These are phyloP conservation scores for Altica lythri DNA, from an alignment of 2,888 invertebrate genomes.

Conservation along the genomic window DNA sequence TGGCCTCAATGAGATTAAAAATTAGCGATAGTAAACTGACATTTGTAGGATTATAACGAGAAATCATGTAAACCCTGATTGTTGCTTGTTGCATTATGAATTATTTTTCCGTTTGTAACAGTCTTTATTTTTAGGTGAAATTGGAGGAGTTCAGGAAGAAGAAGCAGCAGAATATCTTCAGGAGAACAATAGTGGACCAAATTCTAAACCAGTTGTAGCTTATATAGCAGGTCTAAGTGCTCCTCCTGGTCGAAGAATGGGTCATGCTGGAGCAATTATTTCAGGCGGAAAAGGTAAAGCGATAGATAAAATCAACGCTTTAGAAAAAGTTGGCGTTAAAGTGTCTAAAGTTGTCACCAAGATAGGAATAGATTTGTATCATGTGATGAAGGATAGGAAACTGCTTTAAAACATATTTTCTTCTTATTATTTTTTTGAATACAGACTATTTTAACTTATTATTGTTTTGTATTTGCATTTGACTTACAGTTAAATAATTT, in stretches of 20 bases:
- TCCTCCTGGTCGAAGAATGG: constrained; percentile 97
- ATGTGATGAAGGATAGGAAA: constrained; percentile 25
- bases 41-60: no score
- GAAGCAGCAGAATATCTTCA: constrained; percentile 87
- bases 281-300: constrained; percentile 81
- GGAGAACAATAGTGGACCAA: constrained; percentile 75
- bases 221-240: constrained; percentile 98
- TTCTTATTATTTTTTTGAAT: no score
- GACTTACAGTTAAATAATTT: no score
- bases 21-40: no score
- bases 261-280: constrained; percentile 98
- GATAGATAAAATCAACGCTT: constrained; percentile 40
- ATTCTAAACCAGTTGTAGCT: constrained; percentile 93
- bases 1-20: no score
- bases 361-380: constrained; percentile 38
- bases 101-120: no score
- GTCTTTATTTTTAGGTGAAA: constrained; percentile 63
- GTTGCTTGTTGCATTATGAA: no score
- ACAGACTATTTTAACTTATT: no score
- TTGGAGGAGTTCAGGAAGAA: constrained; percentile 95
- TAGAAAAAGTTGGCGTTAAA: constrained; percentile 40
- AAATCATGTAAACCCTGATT: no score
- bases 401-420: no score
- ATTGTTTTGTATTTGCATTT: no score
- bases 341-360: constrained; percentile 37